Base-by-base conservation (phyloP, 2,113 vertebrate genomes). In the Peromyscus polionotus region DNA sequence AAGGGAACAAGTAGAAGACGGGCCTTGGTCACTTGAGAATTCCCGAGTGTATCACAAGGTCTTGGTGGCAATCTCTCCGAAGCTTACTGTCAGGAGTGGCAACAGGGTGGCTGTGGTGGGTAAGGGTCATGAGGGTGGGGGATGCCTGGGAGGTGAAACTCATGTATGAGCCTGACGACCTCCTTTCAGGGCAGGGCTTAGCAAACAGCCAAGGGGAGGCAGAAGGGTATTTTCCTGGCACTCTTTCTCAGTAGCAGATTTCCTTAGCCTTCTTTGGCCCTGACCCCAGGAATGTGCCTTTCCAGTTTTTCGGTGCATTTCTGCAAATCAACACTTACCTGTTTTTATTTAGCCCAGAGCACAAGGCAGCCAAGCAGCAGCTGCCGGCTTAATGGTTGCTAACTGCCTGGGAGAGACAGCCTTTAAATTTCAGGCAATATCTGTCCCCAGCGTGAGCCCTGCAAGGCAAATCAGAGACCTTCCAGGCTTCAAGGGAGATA, bases 271-370 rank as follows among this genome's bases (percentile, higher is more conserved):
- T 95, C 51, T 92, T 68, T 72, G 16, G 57, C 20, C 10, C 8
- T 26, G 4, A 28, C 4, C 33, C 39, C 70, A 75, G n/a, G 9
- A 59, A 51, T 54, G 57, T 51, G 45, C 31, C 45, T 70, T 39
- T 31, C 48, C 3, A 5, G 28, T 10, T n/a, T 72, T 72, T 67
- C 11, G 14, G 51, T 54, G 39, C n/a, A 67, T 45, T 33, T 93
- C 70, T 68, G 14, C 79, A 90, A 54, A 87, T 39, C 54, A 83
- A 31, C 59, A 28, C 14, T 54, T 61, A 63, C 2, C 48, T 73
- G 39, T 94, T 95, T 95, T 85, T 84, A 57, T 67, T 70, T 65
- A 84, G 33, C 17, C 92, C 73, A 12, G 54, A 39, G 24, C 28
- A 91, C 45, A 63, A 16, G 1, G n/a, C 4, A 89, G 87, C 31